phyloP scores from a whole-genome alignment of 2,797 vertebrate genomes.

The Corythornis leucogaster region DNA sequence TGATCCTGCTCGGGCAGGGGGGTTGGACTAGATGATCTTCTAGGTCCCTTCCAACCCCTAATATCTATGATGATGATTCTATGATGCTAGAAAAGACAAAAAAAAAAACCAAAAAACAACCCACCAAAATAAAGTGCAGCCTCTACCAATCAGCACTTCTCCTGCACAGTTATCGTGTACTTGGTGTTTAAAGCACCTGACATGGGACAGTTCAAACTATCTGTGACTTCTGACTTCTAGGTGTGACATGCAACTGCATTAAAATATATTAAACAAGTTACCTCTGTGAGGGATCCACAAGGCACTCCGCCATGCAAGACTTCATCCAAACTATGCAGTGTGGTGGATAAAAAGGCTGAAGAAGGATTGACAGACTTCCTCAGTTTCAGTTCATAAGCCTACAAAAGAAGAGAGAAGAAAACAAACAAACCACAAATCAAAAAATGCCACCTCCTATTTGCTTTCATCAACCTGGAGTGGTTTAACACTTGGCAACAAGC shows the following conservation, averaged over 20 bases:
- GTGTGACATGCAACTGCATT: not conserved
- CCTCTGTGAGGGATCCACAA: constrained; percentile 86
- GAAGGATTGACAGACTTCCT: constrained; percentile 38
- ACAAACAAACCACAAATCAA: not conserved
- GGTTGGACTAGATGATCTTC: too few relatives aligned
- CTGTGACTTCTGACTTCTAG: not conserved
- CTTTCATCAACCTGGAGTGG: not conserved
- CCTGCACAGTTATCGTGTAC: not conserved
- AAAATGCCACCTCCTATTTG: not conserved
- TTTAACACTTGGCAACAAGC: not conserved
- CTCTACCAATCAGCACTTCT: not conserved
- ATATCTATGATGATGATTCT: too few relatives aligned
- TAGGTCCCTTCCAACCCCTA: too few relatives aligned
- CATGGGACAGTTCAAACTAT: not conserved
- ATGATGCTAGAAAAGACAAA: too few relatives aligned
- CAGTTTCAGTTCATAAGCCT: constrained; percentile 80
- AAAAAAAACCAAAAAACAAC: not conserved
- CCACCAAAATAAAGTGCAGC: not conserved
- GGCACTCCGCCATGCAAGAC: constrained; percentile 83
- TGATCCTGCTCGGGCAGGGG: too few relatives aligned
- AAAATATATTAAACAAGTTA: constrained; percentile 37
- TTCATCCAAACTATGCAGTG: constrained; percentile 77
- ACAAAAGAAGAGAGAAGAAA: not conserved
- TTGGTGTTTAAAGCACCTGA: not conserved
- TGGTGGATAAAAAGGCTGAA: constrained; percentile 79